phyloP scores from a whole-genome alignment of 2,113 vertebrate species.

The Aegithalos caudatus region DNA sequence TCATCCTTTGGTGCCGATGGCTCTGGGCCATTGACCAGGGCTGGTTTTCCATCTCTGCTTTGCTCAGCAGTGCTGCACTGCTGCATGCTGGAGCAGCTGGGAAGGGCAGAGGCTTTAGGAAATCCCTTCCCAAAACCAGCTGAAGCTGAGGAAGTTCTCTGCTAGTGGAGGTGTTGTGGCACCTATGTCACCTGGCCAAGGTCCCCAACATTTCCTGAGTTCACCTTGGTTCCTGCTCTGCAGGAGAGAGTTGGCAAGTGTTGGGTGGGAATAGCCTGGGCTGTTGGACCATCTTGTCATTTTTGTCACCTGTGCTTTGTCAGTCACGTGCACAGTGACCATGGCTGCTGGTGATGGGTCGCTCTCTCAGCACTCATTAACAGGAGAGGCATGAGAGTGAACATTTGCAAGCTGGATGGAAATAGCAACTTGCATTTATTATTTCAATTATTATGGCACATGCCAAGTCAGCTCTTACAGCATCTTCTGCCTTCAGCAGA shows the following conservation, averaged over 20 bases:
- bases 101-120: background rate
- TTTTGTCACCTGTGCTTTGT: background rate
- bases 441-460: too few relatives aligned
- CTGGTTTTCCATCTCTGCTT: background rate
- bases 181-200: background rate
- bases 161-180: background rate
- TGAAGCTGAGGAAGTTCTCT: background rate
- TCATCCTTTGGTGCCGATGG: background rate
- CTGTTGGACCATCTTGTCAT: background rate
- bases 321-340: background rate
- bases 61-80: background rate
- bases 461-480: background rate
- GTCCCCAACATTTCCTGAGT: background rate
- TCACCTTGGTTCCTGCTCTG: background rate
- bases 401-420: background rate
- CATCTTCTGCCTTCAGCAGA: background rate
- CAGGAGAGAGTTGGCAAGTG: background rate
- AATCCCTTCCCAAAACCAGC: background rate
- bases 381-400: background rate
- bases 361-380: background rate
- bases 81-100: background rate
- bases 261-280: background rate
- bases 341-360: background rate
- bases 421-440: background rate
- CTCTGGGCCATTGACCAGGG: background rate